phyloP scores from a whole-genome alignment of 2,113 vertebrate species.

The Scortum barcoo region DNA sequence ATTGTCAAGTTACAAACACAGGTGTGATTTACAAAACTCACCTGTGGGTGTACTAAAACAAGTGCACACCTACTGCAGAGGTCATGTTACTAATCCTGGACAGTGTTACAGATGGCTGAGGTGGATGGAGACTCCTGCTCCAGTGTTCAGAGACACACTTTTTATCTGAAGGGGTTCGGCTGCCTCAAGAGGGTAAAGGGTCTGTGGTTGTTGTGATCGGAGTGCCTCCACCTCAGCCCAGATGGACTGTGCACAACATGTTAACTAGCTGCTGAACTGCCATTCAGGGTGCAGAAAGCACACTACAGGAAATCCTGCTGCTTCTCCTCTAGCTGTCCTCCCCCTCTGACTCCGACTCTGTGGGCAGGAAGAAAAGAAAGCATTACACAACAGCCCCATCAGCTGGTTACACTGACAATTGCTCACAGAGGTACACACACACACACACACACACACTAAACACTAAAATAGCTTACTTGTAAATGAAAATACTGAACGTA shows the following conservation, averaged over 20 bases:
- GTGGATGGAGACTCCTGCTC: neutral
- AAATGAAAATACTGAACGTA: no score
- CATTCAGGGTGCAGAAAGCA: conserved; percentile 57
- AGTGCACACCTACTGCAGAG: conserved; percentile 83
- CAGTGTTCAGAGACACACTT: neutral
- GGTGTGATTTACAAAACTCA: conserved; percentile 76
- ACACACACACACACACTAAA: no score
- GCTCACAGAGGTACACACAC: no score
- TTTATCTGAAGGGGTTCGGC: neutral
- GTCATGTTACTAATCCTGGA: conserved; percentile 60
- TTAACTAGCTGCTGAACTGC: conserved; percentile 80
- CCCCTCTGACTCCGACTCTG: conserved; percentile 93
- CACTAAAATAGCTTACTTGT: no score
- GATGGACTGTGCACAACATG: conserved; percentile 61
- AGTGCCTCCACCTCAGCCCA: conserved; percentile 4
- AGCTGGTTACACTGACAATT: neutral
- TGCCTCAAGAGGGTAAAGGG: neutral
- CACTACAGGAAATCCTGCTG: neutral
- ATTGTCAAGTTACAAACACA: conserved; percentile 87
- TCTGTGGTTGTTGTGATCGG: conserved; percentile 38
- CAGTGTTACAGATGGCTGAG: conserved; percentile 18
- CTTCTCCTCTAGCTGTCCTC: conserved; percentile 86
- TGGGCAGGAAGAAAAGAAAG: conserved; percentile 56
- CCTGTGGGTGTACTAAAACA: conserved; percentile 31
- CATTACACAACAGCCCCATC: neutral